phyloP scores from a whole-genome alignment of 2,797 vertebrate species.

The Forpus xanthops region DNA sequence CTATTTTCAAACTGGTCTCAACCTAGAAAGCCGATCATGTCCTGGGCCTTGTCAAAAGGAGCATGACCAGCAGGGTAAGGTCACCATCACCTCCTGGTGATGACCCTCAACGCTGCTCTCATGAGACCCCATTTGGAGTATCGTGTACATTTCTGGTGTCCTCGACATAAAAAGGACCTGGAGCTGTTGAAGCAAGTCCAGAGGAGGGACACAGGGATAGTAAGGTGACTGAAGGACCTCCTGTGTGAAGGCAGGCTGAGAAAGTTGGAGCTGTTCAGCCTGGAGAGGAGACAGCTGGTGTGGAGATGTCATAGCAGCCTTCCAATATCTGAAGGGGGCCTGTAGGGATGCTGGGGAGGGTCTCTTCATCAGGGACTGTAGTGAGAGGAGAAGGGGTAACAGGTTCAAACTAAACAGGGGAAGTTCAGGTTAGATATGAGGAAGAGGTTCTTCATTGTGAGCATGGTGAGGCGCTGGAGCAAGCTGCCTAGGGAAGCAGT shows the following conservation, averaged over 20 bases:
- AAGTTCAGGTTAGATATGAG: not conserved
- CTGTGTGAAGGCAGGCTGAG: not conserved
- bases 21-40: not conserved
- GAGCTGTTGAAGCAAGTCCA: not conserved
- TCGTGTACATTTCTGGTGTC: not conserved
- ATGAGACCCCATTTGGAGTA: not conserved
- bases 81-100: no score
- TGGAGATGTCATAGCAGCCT: not conserved
- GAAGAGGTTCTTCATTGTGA: not conserved
- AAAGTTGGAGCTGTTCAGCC: not conserved
- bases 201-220: not conserved
- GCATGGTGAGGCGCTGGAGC: not conserved
- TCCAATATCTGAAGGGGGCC: not conserved
- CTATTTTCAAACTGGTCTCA: not conserved
- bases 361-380: not conserved
- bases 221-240: not conserved
- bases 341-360: not conserved
- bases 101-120: not conserved
- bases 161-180: not conserved
- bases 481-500: no score
- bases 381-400: not conserved
- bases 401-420: not conserved
- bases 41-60: not conserved
- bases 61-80: not conserved
- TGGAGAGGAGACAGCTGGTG: not conserved